Evolutionary conservation across 2,888 invertebrate species (phyloP), one percentile per base, ranked within the genome.

Genomic region (Axea sp.): DNA sequence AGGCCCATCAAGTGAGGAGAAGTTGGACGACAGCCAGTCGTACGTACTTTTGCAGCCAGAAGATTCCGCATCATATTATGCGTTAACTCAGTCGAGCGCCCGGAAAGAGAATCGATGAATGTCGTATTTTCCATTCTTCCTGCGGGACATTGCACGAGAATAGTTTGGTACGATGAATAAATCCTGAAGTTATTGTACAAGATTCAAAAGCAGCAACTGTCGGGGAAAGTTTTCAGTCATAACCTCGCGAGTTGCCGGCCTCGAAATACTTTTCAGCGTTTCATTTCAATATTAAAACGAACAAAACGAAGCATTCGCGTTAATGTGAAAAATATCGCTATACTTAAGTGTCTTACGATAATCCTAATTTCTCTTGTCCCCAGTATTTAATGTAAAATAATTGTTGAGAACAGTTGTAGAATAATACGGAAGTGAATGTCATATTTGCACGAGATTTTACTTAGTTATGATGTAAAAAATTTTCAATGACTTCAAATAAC

Each of bases 31-130:
- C 62, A 47, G 75, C 75, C 75, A 76, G 68, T 57, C 68, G 64
- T 65, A 51, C 49, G 73, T 69, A 68, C 39, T 71, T 55, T 62
- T 53, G 59, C 47, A 73, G 59, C 53, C 76, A 60, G 72, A 74
- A 76, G 73, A 78, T 76, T 77, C 75, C 73, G 72, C 76, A 78
- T 78, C 69, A 68, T 69, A 73, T 78, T 78, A 75, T 75, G 64
- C 72, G 68, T 74, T 74, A 74, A 69, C 74, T 68, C 53, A 22
- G 55, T 24, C 19, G 69, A 62, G 69, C 37, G 49, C 37, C 37
- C 68, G 71, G 62, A 73, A 76, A 75, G 39, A 74, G 67, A 69
- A 69, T 69, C 71, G 57, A 76, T 59, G 55, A 62, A 67, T 65
- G 60, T 71, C 69, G 62, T 62, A 69, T 69, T 69, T 62, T 62